These are phyloP conservation scores for Anagyrus pseudococci DNA, from an alignment of 2,888 invertebrate species.

Conservation along the genomic window DNA sequence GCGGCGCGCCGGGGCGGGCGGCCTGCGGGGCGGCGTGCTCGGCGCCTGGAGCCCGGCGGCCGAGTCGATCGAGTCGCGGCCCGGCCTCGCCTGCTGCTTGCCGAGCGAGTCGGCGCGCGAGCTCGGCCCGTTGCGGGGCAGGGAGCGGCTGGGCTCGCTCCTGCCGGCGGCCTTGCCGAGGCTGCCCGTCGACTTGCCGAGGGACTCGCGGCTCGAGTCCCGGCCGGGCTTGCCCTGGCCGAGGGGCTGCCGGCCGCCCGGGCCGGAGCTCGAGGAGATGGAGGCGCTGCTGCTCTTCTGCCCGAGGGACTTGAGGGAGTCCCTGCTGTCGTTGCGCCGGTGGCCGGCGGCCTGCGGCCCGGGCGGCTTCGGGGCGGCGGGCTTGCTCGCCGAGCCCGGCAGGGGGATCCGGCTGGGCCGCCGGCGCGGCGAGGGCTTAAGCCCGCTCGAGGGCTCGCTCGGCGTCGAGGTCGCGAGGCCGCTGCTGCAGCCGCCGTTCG, in stretches of 20 bases:
- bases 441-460: constrained; percentile 32
- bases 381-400: constrained; percentile 57
- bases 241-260: neutral
- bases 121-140: constrained; percentile 44
- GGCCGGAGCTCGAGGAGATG: constrained; percentile 13
- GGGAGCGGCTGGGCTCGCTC: constrained; percentile 50
- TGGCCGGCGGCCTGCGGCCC: constrained; percentile 28
- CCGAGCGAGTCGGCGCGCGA: constrained; percentile 52
- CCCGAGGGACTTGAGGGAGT: constrained; percentile 53
- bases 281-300: constrained; percentile 24
- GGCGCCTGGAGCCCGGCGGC: constrained; percentile 49
- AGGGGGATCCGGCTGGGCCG: constrained; percentile 78
- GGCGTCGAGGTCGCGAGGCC: constrained; percentile 64
- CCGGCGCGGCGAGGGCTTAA: constrained; percentile 61
- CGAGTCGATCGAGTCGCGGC: constrained; percentile 56
- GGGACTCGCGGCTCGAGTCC: constrained; percentile 57
- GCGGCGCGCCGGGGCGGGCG: constrained; percentile 60
- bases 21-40: constrained; percentile 54
- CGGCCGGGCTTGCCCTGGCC: constrained; percentile 30
- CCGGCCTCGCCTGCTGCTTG: constrained; percentile 55
- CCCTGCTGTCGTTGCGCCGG: constrained; percentile 55
- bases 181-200: constrained; percentile 52
- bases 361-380: constrained; percentile 70
- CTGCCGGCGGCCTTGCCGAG: constrained; percentile 34
- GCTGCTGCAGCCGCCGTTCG: constrained; percentile 69